Conservation (phyloP, 2,797 vertebrate genomes). For the Bradypus variegatus region DNA sequence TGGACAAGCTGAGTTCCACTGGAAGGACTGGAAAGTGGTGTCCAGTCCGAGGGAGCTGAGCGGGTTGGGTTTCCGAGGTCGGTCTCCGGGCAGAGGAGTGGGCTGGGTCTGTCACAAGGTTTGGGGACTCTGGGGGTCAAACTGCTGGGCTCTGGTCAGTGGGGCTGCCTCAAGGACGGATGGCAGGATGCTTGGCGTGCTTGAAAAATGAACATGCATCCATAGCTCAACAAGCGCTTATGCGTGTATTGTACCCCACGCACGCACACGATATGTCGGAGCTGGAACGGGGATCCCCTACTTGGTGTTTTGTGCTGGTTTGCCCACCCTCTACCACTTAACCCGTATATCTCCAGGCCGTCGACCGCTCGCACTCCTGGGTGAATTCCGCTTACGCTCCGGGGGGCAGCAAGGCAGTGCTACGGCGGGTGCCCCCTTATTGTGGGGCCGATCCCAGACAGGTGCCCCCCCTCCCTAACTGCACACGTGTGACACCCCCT, state of each 20-base stretch:
- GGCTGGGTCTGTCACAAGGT: neutral
- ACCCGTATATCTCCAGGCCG: conserved; percentile 80
- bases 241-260: fast-evolving
- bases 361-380: conserved; percentile 97
- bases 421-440: conserved; percentile 85
- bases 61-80: neutral
- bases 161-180: too few relatives aligned
- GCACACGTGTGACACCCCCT: conserved; percentile 13
- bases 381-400: conserved; percentile 95
- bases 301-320: neutral
- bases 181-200: neutral
- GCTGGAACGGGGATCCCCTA: too few relatives aligned
- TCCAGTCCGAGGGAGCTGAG: neutral
- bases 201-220: neutral
- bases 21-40: neutral
- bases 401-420: conserved; percentile 88
- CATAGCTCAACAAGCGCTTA: fast-evolving
- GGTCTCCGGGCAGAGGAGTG: neutral
- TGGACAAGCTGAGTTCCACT: neutral
- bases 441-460: conserved; percentile 92
- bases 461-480: conserved; percentile 73
- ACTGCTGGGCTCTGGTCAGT: neutral
- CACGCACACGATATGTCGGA: too few relatives aligned
- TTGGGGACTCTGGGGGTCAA: neutral
- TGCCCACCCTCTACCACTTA: conserved; percentile 38